Evolutionary conservation across 2,113 vertebrate genomes (phyloP).

Genomic region (Menura novaehollandiae): DNA sequence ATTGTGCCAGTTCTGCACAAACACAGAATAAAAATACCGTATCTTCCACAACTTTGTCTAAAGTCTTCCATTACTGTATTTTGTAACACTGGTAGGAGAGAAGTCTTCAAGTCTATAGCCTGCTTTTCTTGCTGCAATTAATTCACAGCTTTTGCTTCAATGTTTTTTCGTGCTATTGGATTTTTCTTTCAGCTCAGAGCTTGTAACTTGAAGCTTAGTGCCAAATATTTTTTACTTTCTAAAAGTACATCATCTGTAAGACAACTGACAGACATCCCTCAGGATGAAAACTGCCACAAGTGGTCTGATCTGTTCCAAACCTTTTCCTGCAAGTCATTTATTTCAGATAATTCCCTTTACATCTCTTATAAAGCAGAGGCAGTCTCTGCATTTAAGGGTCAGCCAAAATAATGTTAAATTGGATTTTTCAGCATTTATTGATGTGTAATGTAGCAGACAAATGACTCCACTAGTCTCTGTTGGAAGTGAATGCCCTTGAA

Average conservation of each 20-base stretch:
- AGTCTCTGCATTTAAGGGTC: background rate
- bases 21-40: background rate
- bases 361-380: background rate
- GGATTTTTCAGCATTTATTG: background rate
- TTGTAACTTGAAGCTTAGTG: background rate
- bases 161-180: background rate
- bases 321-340: slow-evolving; percentile 23
- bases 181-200: background rate
- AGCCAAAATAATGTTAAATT: slow-evolving; percentile 8
- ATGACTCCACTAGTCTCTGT: background rate
- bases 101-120: background rate
- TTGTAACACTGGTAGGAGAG: background rate
- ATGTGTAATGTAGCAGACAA: background rate
- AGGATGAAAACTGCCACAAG: background rate
- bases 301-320: background rate
- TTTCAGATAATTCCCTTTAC: slow-evolving; percentile 19
- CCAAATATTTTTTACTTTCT: background rate
- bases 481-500: background rate
- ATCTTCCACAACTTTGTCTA: background rate
- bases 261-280: background rate
- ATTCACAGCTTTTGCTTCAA: background rate
- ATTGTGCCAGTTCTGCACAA: background rate
- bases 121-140: background rate
- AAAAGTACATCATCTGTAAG: background rate
- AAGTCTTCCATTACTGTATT: background rate